These are phyloP conservation scores for Pitangus sulphuratus DNA, from an alignment of 2,797 vertebrate genomes.

Conservation along the genomic window DNA sequence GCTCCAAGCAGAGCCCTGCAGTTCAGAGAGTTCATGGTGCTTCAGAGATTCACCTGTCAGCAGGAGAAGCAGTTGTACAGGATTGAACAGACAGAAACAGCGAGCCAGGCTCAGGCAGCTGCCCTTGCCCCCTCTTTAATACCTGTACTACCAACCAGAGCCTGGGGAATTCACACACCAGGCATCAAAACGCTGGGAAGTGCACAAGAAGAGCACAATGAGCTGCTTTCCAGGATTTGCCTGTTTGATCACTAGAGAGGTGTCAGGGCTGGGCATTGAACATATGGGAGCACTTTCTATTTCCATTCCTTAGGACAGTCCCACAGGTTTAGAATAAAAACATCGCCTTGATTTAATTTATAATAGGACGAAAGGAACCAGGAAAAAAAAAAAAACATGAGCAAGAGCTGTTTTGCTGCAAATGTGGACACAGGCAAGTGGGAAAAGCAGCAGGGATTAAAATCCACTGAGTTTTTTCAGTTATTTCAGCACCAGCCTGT, in stretches of 20 bases:
- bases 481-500: background rate
- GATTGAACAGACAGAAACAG: background rate
- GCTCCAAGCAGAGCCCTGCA: background rate
- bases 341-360: background rate
- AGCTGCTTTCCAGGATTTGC: background rate
- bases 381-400: fast-evolving
- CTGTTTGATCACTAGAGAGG: background rate
- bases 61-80: background rate
- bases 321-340: background rate
- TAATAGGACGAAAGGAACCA: background rate
- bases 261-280: background rate
- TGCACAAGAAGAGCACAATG: background rate
- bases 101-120: background rate
- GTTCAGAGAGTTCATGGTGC: background rate
- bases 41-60: background rate
- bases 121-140: background rate
- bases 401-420: background rate
- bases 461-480: background rate
- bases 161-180: background rate
- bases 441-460: background rate
- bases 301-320: background rate
- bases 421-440: background rate
- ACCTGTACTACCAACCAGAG: background rate
- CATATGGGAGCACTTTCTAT: background rate
- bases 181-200: background rate